Base-by-base conservation (phyloP, 2,888 invertebrate species). In the Morpho helenor region DNA sequence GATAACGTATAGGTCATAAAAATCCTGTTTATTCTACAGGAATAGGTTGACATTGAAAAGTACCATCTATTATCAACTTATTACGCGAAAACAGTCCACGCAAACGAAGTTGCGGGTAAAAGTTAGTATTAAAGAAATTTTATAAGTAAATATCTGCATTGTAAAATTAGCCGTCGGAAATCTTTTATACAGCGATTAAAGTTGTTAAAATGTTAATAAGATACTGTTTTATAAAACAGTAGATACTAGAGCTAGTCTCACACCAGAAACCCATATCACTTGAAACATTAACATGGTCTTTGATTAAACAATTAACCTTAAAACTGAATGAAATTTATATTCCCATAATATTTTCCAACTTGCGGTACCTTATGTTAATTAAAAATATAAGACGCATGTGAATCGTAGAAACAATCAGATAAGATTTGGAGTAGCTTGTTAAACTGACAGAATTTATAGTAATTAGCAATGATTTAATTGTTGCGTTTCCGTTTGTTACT, bases 321-420 rank as follows among this genome's bases (percentile, higher is more conserved):
- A 68, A 67, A 61, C 54, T 59, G 52, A 59, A 62, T 63, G 56
- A 61, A 60, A 57, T 59, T 50, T 8, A 53, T 45, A 67, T 67
- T 69, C 69, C 54, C 68, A 68, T 66, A 66, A 66, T 42, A 61
- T 59, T 63, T 66, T 57, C 64, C 57, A 63, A 59, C 61, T 68
- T 64, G 66, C 64, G 56, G 57, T 61, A 63, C 43, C 54, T 56
- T 56, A 58, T 62, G 61, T 61, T 62, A 64, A 68, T 66, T 64
- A 61, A 52, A 63, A 61, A 63, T 62, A 66, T 60, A 62, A 65
- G 60, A 65, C 52, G 49, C 64, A 61, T 68, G 65, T 63, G 66
- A 67, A 63, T 46, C 41, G 45, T 54, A 46, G 48, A 58, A 51
- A 52, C 51, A 62, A 66, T 59, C 62, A 58, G 61, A 59, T 57